These are phyloP conservation scores for Microplitis manilae DNA, from an alignment of 2,888 invertebrate species.

Conservation along the genomic window DNA sequence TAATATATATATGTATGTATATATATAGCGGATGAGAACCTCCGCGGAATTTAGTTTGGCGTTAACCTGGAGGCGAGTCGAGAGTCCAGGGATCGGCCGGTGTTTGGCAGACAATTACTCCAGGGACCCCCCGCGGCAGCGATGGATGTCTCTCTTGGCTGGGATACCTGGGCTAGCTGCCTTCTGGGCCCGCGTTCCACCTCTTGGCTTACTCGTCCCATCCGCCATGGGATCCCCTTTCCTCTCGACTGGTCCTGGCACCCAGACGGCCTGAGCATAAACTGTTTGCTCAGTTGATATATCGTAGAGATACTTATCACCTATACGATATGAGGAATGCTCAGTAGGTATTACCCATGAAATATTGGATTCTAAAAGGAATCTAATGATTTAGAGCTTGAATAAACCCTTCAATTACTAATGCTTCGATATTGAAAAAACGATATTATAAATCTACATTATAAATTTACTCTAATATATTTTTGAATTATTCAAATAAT, in stretches of 20 bases:
- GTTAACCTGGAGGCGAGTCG: slow-evolving; percentile 57
- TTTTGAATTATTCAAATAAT: background rate
- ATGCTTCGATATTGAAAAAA: background rate
- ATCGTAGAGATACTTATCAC: slow-evolving; percentile 68
- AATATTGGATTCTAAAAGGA: slow-evolving; percentile 65
- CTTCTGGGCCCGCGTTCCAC: slow-evolving; percentile 37
- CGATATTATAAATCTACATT: background rate
- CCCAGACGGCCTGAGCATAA: slow-evolving; percentile 56
- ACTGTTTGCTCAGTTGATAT: slow-evolving; percentile 69
- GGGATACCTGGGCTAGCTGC: slow-evolving; percentile 39
- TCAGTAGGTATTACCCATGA: slow-evolving; percentile 56
- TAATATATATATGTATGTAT: background rate
- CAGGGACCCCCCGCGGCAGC: slow-evolving; percentile 68
- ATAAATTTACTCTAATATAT: slow-evolving; percentile 14
- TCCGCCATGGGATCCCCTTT: slow-evolving; percentile 32
- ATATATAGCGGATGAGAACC: slow-evolving; percentile 56
- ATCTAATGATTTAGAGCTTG: slow-evolving; percentile 60
- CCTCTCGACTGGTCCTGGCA: slow-evolving; percentile 36
- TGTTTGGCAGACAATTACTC: slow-evolving; percentile 69
- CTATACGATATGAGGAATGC: slow-evolving; percentile 61
- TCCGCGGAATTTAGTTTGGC: slow-evolving; percentile 61
- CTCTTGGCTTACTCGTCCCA: slow-evolving; percentile 37
- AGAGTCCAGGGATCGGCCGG: slow-evolving; percentile 59
- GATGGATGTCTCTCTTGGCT: slow-evolving; percentile 68
- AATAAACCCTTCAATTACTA: slow-evolving; percentile 30